These are phyloP conservation scores for Hypanus sabinus DNA, from an alignment of 2,113 vertebrate genomes.

Conservation along the genomic window DNA sequence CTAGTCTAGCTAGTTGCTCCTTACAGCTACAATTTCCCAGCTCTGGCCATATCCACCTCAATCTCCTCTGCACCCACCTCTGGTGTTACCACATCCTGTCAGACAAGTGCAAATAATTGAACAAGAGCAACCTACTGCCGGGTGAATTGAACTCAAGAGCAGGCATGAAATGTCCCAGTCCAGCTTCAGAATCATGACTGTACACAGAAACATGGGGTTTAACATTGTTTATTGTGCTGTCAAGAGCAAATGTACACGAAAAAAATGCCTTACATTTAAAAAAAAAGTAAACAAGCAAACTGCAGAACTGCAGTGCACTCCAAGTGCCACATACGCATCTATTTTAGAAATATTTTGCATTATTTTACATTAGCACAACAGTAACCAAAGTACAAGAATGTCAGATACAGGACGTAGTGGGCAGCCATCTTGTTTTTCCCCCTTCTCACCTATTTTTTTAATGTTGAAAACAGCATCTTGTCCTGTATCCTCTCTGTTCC, in stretches of 20 bases:
- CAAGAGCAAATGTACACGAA: slow-evolving; percentile 63
- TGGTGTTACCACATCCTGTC: too few relatives aligned
- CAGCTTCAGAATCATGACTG: not conserved
- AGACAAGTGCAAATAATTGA: not conserved
- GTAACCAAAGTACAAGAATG: slow-evolving; percentile 73
- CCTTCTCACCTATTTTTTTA: slow-evolving; percentile 41
- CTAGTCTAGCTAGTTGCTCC: too few relatives aligned
- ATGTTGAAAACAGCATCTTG: slow-evolving; percentile 60
- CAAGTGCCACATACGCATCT: slow-evolving; percentile 72
- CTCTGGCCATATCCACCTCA: too few relatives aligned
- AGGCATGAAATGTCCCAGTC: not conserved
- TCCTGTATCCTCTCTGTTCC: slow-evolving; percentile 68
- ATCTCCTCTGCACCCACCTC: too few relatives aligned
- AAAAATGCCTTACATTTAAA: slow-evolving; percentile 52
- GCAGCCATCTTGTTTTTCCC: slow-evolving; percentile 58
- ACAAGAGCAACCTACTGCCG: not conserved
- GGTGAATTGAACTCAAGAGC: not conserved
- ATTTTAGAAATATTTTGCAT: slow-evolving; percentile 63
- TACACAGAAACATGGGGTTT: slow-evolving; percentile 41
- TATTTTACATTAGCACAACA: slow-evolving; percentile 78
- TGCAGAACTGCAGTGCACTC: slow-evolving; percentile 67
- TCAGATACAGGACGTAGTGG: slow-evolving; percentile 73
- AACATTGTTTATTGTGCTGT: slow-evolving; percentile 70
- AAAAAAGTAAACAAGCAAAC: slow-evolving; percentile 69
- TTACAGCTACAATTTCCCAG: too few relatives aligned